A percentile compares a stretch with the other conserved stretches of the same genome.
Conservation (phyloP, 2,888 invertebrate species). For the Labia minor region DNA sequence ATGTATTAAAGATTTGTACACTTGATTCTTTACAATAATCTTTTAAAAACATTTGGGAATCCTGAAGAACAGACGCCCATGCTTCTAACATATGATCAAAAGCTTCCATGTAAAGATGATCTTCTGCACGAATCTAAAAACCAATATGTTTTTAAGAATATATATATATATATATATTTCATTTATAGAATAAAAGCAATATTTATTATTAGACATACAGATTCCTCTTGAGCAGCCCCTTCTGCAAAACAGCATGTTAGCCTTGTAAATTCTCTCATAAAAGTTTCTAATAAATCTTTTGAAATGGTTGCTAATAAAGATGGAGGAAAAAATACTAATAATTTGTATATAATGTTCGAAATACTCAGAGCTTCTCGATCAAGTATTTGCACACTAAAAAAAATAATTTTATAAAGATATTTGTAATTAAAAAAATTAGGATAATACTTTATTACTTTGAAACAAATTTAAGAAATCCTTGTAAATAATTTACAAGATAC, state of each 20-base stretch:
- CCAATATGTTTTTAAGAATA: not conserved
- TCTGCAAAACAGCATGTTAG: conserved; percentile 54
- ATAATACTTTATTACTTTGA: conserved; percentile 37
- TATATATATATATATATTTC: not conserved
- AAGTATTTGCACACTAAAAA: conserved; percentile 45
- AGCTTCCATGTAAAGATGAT: conserved; percentile 51
- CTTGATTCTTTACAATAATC: conserved; percentile 39
- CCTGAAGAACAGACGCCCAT: conserved; percentile 49
- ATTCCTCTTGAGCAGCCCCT: conserved; percentile 53
- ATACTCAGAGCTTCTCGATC: conserved; percentile 58
- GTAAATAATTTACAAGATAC: conserved; percentile 49
- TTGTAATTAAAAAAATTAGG: not conserved
- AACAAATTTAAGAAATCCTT: conserved; percentile 49
- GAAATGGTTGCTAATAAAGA: conserved; percentile 40
- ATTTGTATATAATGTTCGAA: conserved; percentile 52
- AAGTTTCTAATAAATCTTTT: conserved; percentile 40
- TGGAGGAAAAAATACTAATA: conserved; percentile 47
- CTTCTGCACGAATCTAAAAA: conserved; percentile 32
- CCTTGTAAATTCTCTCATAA: conserved; percentile 49
- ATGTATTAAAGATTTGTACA: conserved; percentile 62
- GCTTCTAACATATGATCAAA: conserved; percentile 56
- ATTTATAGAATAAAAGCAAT: no score
- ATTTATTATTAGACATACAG: conserved; percentile 38
- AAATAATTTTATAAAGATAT: not conserved
- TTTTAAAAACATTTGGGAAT: conserved; percentile 36